phyloP scores from a whole-genome alignment of 2,888 invertebrate species.

The Zygothrica quintamaculata region DNA sequence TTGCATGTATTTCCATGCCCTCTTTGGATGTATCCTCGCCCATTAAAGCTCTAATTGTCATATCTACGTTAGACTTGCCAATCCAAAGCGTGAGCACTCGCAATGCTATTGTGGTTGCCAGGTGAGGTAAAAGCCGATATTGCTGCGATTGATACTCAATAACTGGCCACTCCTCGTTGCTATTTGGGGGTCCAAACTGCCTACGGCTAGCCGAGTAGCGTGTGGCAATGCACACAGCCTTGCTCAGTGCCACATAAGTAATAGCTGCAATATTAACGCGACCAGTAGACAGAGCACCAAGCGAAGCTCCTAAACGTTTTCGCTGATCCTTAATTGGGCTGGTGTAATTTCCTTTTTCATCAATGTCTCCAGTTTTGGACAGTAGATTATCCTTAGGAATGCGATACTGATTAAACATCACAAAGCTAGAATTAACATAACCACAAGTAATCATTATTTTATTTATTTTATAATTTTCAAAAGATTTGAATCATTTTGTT shows the following conservation, averaged over 20 bases:
- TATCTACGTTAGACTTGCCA: slow-evolving; percentile 84
- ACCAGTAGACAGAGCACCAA: slow-evolving; percentile 93
- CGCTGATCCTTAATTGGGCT: slow-evolving; percentile 92
- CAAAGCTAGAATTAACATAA: slow-evolving; percentile 85
- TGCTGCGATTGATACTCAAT: slow-evolving; percentile 97
- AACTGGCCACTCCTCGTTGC: slow-evolving; percentile 90
- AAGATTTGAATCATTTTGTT: background rate
- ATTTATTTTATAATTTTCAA: slow-evolving; percentile 1
- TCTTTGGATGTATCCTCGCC: slow-evolving; percentile 84
- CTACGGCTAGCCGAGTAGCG: slow-evolving; percentile 93
- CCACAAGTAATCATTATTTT: no score
- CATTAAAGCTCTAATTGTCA: slow-evolving; percentile 85
- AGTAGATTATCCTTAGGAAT: slow-evolving; percentile 92
- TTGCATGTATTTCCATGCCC: slow-evolving; percentile 90
- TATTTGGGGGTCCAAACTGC: slow-evolving; percentile 93
- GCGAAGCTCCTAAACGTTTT: slow-evolving; percentile 92
- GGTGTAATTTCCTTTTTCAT: slow-evolving; percentile 92
- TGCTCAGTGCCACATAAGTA: slow-evolving; percentile 87
- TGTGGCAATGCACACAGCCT: slow-evolving; percentile 92
- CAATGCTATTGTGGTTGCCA: slow-evolving; percentile 89
- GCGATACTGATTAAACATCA: slow-evolving; percentile 91
- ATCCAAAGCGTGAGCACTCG: slow-evolving; percentile 88
- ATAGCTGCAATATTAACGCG: slow-evolving; percentile 90
- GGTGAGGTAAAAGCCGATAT: slow-evolving; percentile 90
- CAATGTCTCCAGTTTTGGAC: slow-evolving; percentile 94